These are phyloP conservation scores for Meiosimyza platycephala DNA, from an alignment of 2,888 invertebrate species.

Conservation along the genomic window DNA sequence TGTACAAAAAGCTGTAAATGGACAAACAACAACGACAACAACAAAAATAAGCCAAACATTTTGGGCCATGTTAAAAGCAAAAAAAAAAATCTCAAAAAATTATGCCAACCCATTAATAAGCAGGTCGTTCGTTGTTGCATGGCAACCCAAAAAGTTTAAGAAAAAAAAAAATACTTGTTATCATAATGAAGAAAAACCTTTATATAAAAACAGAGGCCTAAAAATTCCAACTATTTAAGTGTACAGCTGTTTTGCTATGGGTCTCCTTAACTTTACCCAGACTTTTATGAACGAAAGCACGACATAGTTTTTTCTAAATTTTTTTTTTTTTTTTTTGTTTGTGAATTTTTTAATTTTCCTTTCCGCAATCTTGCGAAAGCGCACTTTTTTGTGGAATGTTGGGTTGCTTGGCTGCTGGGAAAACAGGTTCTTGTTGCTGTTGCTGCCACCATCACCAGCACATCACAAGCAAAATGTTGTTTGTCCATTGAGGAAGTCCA, in stretches of 20 bases:
- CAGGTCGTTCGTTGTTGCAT: neutral
- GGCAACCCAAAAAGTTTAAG: neutral
- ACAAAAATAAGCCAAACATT: conserved; percentile 5
- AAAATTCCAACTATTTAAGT: neutral
- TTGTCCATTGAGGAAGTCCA: conserved; percentile 22
- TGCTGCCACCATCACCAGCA: too few relatives aligned
- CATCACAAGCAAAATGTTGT: too few relatives aligned
- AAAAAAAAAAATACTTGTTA: neutral
- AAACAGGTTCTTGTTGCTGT: neutral
- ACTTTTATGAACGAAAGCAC: conserved; percentile 14
- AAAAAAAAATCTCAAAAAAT: neutral
- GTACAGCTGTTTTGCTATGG: neutral
- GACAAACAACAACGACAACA: conserved; percentile 6
- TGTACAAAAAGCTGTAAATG: neutral
- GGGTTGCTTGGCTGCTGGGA: neutral
- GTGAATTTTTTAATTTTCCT: neutral
- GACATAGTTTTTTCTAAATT: neutral
- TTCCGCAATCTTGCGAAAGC: conserved; percentile 24
- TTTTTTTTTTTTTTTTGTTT: neutral
- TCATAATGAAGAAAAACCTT: neutral
- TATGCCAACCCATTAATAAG: conserved; percentile 10
- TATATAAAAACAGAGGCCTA: neutral
- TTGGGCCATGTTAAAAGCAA: neutral
- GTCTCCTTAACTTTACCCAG: neutral
- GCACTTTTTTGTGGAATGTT: neutral